Evolutionary conservation across 1,140 invertebrate species (phyloP), one percentile per base, ranked within the genome.

Genomic region (Vollenhovia emeryi): DNA sequence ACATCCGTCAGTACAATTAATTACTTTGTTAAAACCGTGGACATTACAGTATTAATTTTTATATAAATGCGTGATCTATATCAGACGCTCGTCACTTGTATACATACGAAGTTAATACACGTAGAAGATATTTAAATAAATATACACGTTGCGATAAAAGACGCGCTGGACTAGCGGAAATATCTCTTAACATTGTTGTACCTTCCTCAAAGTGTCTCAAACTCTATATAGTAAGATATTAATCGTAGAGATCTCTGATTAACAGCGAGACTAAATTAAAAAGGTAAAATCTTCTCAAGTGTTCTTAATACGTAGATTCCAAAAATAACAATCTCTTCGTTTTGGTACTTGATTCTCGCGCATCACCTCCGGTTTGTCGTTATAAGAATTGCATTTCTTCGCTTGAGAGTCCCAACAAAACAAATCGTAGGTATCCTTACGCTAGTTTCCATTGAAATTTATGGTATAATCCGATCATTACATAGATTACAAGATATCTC

Each of bases 281-380:
- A 50, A 48, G 15, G 1, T 33, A 68, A 64, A 50, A 18, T n/a
- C 24, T 43, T 52, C 30, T 68, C 21, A 68, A 66, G 60, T 52
- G 27, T 68, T 52, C 48, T 79, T 27, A 48, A 57, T 57, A 79
- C 30, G 24, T 64, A 82, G 66, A 82, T 82, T 73, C 66, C 66
- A 82, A 82, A 82, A 82, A 82, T 82, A 73, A 82, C 30, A 52
- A 73, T 82, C 36, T 82, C 36, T 71, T 82, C 24, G 15, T 69
- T 69, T 57, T 40, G n/a, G n/a, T 40, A 59, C 68, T 82, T 45
- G 11, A 24, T 50, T 50, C 45, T 9, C 8, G n/a, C 27, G 27
- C 18, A 7, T 30, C 2, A 21, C 6, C 9, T 30, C 21, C 33
- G 15, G 15, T 40, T 79, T 50, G 11, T 48, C 11, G 7, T 21